Evolutionary conservation across 1,140 invertebrate genomes (phyloP).

Genomic region (Nasonia giraulti): DNA sequence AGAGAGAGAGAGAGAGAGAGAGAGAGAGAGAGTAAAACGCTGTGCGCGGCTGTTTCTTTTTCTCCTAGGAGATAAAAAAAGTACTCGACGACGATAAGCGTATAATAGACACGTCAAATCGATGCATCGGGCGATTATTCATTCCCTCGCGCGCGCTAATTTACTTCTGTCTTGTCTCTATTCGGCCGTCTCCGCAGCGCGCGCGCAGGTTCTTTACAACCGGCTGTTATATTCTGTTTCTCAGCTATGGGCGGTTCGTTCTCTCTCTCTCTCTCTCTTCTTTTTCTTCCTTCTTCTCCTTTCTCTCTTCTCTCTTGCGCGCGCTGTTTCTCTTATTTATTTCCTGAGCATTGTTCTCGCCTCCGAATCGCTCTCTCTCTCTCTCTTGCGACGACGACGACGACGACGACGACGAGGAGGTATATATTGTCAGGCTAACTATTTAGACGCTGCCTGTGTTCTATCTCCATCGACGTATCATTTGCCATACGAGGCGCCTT

Average conservation of each 20-base stretch:
- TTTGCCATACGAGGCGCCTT: neutral
- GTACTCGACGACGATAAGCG: too few species aligned
- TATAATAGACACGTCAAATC: too few species aligned
- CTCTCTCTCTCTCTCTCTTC: too few species aligned
- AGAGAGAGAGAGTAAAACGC: too few species aligned
- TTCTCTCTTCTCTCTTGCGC: neutral
- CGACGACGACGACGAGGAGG: too few species aligned
- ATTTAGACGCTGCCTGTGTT: conserved; percentile 16
- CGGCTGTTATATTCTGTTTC: neutral
- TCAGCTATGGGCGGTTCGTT: conserved; percentile 17
- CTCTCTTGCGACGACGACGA: neutral
- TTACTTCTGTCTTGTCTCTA: conserved; percentile 39
- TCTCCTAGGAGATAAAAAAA: too few species aligned
- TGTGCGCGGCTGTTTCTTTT: too few species aligned
- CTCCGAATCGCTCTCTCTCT: conserved; percentile 16
- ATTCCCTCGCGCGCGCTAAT: conserved; percentile 19
- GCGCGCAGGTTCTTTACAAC: neutral
- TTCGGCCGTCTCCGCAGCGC: conserved; percentile 1
- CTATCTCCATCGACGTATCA: conserved; percentile 21
- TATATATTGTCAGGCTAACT: conserved; percentile 32
- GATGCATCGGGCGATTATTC: neutral
- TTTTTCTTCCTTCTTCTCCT: neutral
- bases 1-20: too few species aligned
- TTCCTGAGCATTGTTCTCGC: conserved; percentile 41
- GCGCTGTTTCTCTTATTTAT: conserved; percentile 37